These are phyloP conservation scores for Leptinotarsa undecemlineata DNA, from an alignment of 1,140 invertebrate genomes.

Conservation along the genomic window DNA sequence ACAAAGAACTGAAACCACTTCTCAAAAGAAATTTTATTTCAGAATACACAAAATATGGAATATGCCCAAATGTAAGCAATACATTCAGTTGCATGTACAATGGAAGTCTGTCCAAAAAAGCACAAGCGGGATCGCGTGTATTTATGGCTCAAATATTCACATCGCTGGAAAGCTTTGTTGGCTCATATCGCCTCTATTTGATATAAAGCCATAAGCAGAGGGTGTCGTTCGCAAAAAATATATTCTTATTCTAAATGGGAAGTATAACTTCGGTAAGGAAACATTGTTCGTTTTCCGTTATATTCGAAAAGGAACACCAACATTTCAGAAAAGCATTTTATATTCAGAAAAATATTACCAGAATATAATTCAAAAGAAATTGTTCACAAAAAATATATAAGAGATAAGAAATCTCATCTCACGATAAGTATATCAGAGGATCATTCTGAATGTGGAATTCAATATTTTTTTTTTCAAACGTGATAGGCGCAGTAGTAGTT, in stretches of 20 bases:
- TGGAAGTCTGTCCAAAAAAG: slow-evolving; percentile 19
- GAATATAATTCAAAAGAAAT: too few relatives aligned
- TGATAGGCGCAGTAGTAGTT: too few relatives aligned
- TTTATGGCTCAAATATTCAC: slow-evolving; percentile 30
- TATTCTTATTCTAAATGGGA: neutral
- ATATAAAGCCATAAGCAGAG: slow-evolving; percentile 15
- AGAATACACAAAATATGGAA: slow-evolving; percentile 3
- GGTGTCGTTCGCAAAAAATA: slow-evolving; percentile 8
- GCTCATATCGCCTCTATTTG: slow-evolving; percentile 7
- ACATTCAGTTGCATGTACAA: slow-evolving; percentile 25
- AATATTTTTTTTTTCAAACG: too few relatives aligned
- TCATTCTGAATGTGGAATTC: too few relatives aligned
- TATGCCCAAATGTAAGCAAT: slow-evolving; percentile 15
- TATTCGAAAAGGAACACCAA: neutral
- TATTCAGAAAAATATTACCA: too few relatives aligned
- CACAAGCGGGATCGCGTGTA: slow-evolving; percentile 23
- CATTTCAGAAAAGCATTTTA: too few relatives aligned
- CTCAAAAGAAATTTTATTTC: too few relatives aligned
- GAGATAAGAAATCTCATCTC: too few relatives aligned
- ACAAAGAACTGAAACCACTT: too few relatives aligned
- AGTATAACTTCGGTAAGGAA: slow-evolving; percentile 4
- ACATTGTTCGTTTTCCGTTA: neutral
- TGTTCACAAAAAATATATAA: too few relatives aligned
- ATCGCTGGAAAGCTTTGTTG: slow-evolving; percentile 26
- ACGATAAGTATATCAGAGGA: too few relatives aligned